Evolutionary conservation across 1,140 invertebrate genomes (phyloP), one percentile per base, ranked within the genome.

Genomic region (Sitodiplosis mosellana): DNA sequence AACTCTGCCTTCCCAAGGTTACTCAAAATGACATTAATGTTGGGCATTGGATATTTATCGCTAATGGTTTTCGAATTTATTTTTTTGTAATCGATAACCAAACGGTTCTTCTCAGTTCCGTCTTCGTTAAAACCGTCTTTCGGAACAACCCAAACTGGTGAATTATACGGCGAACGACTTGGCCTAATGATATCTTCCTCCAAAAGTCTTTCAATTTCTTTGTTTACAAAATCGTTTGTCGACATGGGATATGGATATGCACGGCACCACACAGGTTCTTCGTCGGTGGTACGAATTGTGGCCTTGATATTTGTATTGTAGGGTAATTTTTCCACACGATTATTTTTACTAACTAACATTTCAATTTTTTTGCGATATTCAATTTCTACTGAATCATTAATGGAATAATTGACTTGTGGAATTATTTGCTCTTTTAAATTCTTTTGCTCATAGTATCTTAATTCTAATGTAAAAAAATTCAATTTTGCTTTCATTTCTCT

Each of bases 11-110:
- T 58, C 5, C 57, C 57, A 36, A 74, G 49, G 21, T 55, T 56
- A 45, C 67, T 59, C 40, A 76, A 54, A 15, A 61, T 55, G 17
- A 67, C 64, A 15, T 58, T 59, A 11, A 73, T 70, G 11, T 65
- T 57, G 6, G 71, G 71, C 10, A 76, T 52, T 5, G 71, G 71
- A 55, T 60, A 71, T 15, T 49, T 47, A 49, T 73, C 69, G 11
- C 55, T 45, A 15, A 62, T 53, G 1, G 59, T 63, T 33, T 54
- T 51, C 22, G 56, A 47, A 52, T 63, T 63, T 7, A 62, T 27
- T 54, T 59, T 58, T 17, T 58, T 40, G 48, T 56, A 62, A 47
- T 64, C 61, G 15, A 63, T 52, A 1, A 59, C 59, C 20, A 64
- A 45, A 8, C 59, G 40, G 49, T 53, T 61, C 52, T 64, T 59